Evolutionary conservation across 1,140 invertebrate species (phyloP).

Genomic region (Pollicipes pollicipes): DNA sequence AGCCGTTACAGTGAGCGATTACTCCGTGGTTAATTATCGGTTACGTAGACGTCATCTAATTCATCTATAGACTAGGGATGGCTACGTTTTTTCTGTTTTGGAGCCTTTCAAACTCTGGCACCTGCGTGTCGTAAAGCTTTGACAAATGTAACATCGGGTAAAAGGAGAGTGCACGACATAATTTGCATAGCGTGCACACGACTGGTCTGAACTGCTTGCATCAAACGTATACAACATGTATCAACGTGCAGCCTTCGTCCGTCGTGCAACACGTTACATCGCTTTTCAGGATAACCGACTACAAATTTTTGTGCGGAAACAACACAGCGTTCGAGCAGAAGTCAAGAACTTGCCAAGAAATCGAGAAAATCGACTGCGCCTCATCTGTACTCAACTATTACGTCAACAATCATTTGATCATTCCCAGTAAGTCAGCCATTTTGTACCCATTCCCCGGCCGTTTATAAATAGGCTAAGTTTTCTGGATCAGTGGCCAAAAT

Average conservation of each 20-base stretch:
- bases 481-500: too few species aligned
- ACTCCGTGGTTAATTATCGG: too few species aligned
- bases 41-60: too few species aligned
- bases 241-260: not conserved
- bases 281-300: constrained; percentile 21
- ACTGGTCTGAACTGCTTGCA: too few species aligned
- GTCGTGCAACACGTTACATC: not conserved
- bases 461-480: too few species aligned
- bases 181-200: not conserved
- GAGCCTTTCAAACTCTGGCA: too few species aligned
- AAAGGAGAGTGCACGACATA: not conserved
- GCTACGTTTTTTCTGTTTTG: too few species aligned
- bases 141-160: too few species aligned
- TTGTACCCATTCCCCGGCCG: too few species aligned
- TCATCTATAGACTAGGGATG: too few species aligned
- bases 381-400: constrained; percentile 21
- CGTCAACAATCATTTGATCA: constrained; percentile 19
- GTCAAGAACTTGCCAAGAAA: constrained; percentile 23
- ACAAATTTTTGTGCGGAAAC: constrained; percentile 26
- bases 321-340: constrained; percentile 28
- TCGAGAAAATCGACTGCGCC: constrained; percentile 22
- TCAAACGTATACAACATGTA: not conserved
- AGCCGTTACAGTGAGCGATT: too few species aligned
- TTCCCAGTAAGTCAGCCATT: constrained; percentile 13
- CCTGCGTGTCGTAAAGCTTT: too few species aligned